These are phyloP conservation scores for Micoletzkya japonica DNA, from an alignment of 2,888 invertebrate species.

Conservation along the genomic window DNA sequence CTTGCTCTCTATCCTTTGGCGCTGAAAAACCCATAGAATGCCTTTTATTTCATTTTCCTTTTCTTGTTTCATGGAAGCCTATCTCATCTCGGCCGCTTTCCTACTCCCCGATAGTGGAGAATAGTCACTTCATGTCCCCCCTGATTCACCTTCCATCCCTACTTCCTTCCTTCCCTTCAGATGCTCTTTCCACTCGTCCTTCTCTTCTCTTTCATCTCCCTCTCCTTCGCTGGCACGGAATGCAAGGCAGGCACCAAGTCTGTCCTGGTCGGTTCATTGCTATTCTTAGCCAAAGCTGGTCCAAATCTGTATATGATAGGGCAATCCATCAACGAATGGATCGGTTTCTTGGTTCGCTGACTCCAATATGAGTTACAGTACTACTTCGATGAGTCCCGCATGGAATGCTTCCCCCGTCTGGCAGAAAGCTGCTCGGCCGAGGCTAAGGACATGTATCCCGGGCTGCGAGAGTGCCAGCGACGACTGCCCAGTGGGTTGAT, in stretches of 20 bases:
- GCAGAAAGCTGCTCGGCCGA: neutral
- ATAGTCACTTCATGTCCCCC: no score
- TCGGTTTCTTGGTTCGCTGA: neutral
- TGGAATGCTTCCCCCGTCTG: slow-evolving; percentile 15
- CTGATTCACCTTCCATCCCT: neutral
- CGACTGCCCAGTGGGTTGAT: slow-evolving; percentile 18
- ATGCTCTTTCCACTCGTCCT: slow-evolving; percentile 3
- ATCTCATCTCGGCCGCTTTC: no score
- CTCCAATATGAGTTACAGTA: slow-evolving; percentile 10
- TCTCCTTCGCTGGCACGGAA: neutral
- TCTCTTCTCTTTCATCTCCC: neutral
- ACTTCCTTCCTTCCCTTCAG: neutral
- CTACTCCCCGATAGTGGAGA: no score
- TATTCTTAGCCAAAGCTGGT: neutral
- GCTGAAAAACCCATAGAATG: neutral
- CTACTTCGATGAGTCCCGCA: slow-evolving; percentile 17
- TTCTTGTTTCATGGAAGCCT: neutral
- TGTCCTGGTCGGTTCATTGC: neutral
- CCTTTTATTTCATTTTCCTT: neutral
- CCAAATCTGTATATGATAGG: neutral
- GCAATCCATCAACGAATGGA: neutral
- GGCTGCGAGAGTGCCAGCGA: neutral
- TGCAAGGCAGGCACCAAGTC: slow-evolving; percentile 15
- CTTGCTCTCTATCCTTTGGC: no score
- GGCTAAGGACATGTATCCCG: neutral